These are phyloP conservation scores for Gila orcuttii DNA, from an alignment of 2,113 vertebrate genomes.

Conservation along the genomic window DNA sequence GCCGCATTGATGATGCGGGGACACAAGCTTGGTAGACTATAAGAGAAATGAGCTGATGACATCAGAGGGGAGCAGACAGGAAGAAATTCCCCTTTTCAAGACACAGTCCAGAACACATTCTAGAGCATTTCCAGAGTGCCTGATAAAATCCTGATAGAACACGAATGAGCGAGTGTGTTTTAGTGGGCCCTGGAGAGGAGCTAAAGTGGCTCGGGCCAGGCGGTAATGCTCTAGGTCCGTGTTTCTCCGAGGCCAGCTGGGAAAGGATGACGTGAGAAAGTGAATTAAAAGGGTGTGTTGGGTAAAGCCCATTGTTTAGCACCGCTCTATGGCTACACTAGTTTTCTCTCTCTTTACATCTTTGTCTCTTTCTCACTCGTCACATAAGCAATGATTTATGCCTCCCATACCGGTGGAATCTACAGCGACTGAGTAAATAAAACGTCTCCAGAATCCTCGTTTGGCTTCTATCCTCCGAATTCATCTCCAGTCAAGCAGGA, in stretches of 20 bases:
- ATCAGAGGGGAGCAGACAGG: neutral
- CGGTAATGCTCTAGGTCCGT: neutral
- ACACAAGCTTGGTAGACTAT: neutral
- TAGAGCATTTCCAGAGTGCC: conserved; percentile 28
- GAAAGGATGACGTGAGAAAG: conserved; percentile 57
- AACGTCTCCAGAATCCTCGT: conserved; percentile 29
- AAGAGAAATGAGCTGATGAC: neutral
- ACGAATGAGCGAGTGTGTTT: conserved; percentile 14
- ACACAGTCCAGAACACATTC: conserved; percentile 52
- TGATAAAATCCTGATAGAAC: conserved; percentile 35
- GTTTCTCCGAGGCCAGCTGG: conserved; percentile 52
- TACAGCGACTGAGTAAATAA: conserved; percentile 48
- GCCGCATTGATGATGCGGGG: neutral
- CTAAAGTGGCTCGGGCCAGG: neutral
- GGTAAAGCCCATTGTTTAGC: conserved; percentile 56
- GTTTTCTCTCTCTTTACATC: conserved; percentile 37
- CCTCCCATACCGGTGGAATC: conserved; percentile 24
- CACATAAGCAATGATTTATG: conserved; percentile 44
- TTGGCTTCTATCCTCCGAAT: conserved; percentile 45
- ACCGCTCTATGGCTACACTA: conserved; percentile 53
- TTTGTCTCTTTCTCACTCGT: conserved; percentile 29
- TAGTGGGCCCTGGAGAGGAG: neutral
- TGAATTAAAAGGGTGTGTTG: conserved; percentile 60
- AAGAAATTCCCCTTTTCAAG: conserved; percentile 14
- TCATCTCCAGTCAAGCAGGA: conserved; percentile 45